Base-by-base conservation (phyloP, 2,888 invertebrate species). In the Tortricodes alternella region DNA sequence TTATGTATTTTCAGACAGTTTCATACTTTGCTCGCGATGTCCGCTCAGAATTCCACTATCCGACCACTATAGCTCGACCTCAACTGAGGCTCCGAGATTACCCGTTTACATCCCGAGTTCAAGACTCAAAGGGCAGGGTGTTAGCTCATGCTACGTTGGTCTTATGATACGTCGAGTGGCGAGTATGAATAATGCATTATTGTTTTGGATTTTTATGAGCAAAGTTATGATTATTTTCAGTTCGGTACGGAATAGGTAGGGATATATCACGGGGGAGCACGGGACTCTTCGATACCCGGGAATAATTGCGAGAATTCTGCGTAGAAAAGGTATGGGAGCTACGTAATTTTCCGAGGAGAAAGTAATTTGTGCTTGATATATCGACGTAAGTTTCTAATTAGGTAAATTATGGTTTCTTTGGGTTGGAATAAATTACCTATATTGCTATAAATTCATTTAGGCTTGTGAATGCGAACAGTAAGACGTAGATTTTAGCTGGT, bases 141-240 rank as follows among this genome's bases (percentile, higher is more conserved):
- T 61, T 66, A 70, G 82, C 13, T 78, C 82, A 63, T 43, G 51
- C 60, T 80, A 76, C 32, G 61, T 52, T 83, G 85, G 89, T 63
- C 51, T 66, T 62, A 60, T 67, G 71, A 74, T 76, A 80, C 81
- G 76, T 78, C 76, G 74, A 84, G 81, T 81, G 77, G 80, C 81
- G 77, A 85, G 79, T 86, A 90, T 90, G 90, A 90, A 90, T 90
- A 89, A 90, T 90, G 89, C 87, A 90, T 89, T 90, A 89, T 90
- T 90, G 90, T 90, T 90, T 90, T 87, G 88, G 89, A 90, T 89
- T 90, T 90, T 90, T 90, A 90, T 89, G 90, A 83, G 87, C 64
- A 88, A 90, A 90, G 89, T 90, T 90, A 89, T 90, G 90, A 90
- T 90, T 90, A 90, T 90, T 90, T 90, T 88, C 86, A 89, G 89